Evolutionary conservation across 2,113 vertebrate species (phyloP).

Genomic region (Natator depressus): DNA sequence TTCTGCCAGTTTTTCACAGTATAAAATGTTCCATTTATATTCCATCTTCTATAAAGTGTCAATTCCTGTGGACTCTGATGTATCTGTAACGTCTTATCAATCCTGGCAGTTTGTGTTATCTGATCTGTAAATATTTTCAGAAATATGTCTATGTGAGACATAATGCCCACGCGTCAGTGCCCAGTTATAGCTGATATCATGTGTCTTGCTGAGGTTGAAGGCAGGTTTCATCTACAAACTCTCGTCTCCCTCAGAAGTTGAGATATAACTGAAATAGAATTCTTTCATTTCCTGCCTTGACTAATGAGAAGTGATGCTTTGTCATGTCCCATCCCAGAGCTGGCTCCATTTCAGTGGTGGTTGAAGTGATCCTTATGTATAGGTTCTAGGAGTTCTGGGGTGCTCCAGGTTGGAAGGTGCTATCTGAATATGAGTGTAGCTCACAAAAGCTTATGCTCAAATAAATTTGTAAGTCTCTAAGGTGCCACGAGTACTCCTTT

Average conservation of each 20-base stretch:
- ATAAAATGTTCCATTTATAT: accelerated
- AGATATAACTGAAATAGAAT: not conserved
- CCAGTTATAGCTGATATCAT: not conserved
- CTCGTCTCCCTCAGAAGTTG: not conserved
- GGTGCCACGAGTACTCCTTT: too few species aligned
- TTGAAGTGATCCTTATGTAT: not conserved
- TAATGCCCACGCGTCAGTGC: not conserved
- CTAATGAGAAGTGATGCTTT: not conserved
- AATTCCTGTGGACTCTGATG: not conserved
- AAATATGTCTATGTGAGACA: not conserved
- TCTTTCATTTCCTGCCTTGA: not conserved
- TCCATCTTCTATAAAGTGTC: not conserved
- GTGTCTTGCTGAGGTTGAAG: not conserved
- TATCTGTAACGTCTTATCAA: not conserved
- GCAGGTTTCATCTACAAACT: not conserved
- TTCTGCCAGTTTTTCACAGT: not conserved
- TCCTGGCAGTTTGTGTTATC: not conserved
- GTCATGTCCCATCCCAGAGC: not conserved
- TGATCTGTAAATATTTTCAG: not conserved
- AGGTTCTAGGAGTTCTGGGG: not conserved
- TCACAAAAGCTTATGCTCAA: too few species aligned
- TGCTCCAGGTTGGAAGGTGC: not conserved
- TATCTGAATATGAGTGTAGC: not conserved
- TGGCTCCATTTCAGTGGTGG: not conserved
- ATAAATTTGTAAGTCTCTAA: too few species aligned